phyloP scores from a whole-genome alignment of 30 jellyfish, hydroid and myxozoan species.

The Aurelia aurita region DNA sequence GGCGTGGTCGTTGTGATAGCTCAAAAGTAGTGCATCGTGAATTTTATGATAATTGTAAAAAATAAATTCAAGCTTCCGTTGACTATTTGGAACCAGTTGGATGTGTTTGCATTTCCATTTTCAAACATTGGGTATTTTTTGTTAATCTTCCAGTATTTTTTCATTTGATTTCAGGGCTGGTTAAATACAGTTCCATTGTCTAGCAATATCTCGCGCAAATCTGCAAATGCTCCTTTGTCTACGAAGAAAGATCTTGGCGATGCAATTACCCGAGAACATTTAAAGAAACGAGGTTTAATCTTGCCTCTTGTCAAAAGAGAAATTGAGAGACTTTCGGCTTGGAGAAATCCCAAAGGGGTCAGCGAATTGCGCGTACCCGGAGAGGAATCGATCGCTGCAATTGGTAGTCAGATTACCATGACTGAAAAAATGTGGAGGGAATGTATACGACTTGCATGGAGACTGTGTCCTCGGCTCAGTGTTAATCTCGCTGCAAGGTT shows the following conservation, averaged over 20 bases:
- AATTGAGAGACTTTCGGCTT: constrained; percentile 90
- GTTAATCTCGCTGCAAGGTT: constrained; percentile 87
- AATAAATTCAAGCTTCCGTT: too few species aligned
- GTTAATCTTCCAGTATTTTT: neutral
- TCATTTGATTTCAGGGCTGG: constrained; percentile 88
- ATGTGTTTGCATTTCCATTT: too few species aligned
- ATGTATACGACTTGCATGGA: constrained; percentile 95
- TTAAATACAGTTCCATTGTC: constrained; percentile 80
- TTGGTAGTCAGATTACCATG: constrained; percentile 87
- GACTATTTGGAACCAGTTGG: too few species aligned
- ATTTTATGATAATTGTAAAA: too few species aligned
- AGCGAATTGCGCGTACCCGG: constrained; percentile 74
- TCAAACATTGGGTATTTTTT: too few species aligned
- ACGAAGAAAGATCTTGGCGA: constrained; percentile 77
- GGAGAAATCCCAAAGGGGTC: constrained; percentile 94
- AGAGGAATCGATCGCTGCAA: constrained; percentile 86
- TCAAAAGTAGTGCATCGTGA: too few species aligned
- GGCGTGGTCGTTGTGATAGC: too few species aligned
- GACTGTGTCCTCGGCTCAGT: constrained; percentile 88
- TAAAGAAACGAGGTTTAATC: constrained; percentile 85
- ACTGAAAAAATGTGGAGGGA: constrained; percentile 97
- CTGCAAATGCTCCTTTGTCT: constrained; percentile 39
- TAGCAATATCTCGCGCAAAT: constrained; percentile 69
- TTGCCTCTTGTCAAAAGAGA: constrained; percentile 90
- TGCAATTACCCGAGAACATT: constrained; percentile 84